Base-by-base conservation (phyloP, 2,888 invertebrate species). In the Neuroscelio doddi region DNA sequence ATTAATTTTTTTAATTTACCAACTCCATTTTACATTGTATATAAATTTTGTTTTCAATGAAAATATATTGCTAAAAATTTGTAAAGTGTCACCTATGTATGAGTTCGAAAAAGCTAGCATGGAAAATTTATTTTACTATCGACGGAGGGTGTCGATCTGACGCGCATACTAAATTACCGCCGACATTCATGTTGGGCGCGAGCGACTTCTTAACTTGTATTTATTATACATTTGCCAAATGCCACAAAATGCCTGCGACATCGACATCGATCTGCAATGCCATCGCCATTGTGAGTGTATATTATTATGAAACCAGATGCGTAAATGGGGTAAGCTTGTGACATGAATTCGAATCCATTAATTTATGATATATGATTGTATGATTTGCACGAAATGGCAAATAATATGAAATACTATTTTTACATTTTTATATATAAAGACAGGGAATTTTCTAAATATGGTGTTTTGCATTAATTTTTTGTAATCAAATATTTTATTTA, bases 291-390 rank as follows among this genome's bases (percentile, higher is more conserved):
- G 56, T 52, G 49, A 32, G 38, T 53, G 61, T 57, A 45, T 62
- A 59, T 59, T 61, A 16, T 21, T 50, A n/a, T 8, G 52, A 56
- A 80, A 74, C 75, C 80, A 79, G 81, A 80, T 80, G 80, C 77
- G 72, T 78, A 78, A 80, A 79, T 76, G 74, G 79, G 73, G 70
- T 77, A 75, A 66, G 55, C 38, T 51, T 49, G 70, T n/a, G n/a
- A n/a, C n/a, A n/a, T n/a, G n/a, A n/a, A 77, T 75, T 76, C 64
- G 68, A 69, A 73, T 62, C 72, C 73, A 72, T n/a, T 75, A 73
- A 79, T 80, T 78, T 79, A 80, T 79, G 64, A 21, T 21, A 21
- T 21, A 21, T 21, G 21, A 21, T 21, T 5, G 3, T 2, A 21
- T 21, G 21, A 21, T n/a, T n/a, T n/a, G n/a, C n/a, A n/a, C n/a